These are phyloP conservation scores for Mareca strepera DNA, from an alignment of 2,797 vertebrate species.

Conservation along the genomic window DNA sequence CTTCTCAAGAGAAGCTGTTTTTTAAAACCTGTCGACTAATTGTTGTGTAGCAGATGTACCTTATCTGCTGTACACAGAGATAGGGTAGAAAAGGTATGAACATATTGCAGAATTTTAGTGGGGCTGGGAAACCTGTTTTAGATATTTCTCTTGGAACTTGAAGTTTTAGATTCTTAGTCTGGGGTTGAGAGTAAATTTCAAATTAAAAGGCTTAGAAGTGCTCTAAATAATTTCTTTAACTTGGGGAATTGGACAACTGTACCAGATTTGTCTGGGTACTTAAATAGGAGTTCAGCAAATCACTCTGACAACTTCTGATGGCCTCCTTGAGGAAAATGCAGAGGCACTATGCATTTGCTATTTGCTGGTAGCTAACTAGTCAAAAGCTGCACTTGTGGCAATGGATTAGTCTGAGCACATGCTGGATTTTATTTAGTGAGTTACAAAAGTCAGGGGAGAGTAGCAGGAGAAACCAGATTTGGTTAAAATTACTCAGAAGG, in stretches of 20 bases:
- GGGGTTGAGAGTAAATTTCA: neutral
- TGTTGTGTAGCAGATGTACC: neutral
- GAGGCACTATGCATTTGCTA: neutral
- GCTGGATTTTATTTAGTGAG: neutral
- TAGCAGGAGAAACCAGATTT: neutral
- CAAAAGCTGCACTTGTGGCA: rapidly evolving
- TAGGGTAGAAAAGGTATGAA: neutral
- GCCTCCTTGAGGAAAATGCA: neutral
- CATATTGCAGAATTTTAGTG: neutral
- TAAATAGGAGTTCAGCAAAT: neutral
- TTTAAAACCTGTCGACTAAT: neutral
- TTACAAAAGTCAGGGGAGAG: neutral
- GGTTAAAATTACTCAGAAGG: neutral
- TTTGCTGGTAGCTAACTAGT: neutral
- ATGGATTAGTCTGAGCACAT: neutral
- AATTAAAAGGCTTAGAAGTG: neutral
- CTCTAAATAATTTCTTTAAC: neutral
- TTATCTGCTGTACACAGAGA: neutral
- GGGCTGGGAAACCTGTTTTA: neutral
- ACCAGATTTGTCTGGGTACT: neutral
- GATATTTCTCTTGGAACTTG: neutral
- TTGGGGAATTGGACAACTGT: neutral
- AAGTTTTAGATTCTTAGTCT: neutral
- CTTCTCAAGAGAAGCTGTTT: neutral
- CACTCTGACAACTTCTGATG: neutral